Conservation (phyloP, 2,797 vertebrate species). For the Cryptoprocta ferox region DNA sequence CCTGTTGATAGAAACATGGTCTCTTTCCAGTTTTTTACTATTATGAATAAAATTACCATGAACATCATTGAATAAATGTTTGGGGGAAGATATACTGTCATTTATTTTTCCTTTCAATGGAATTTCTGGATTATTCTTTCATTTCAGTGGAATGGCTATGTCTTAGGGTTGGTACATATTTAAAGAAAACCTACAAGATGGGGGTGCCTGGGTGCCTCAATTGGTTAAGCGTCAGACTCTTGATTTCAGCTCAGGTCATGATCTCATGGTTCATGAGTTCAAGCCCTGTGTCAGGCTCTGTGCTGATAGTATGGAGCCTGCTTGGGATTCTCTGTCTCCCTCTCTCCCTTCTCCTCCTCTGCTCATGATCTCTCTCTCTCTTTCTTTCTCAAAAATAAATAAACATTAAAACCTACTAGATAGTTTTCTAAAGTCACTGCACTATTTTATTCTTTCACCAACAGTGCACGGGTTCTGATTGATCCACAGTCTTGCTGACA, state of each 20-base stretch:
- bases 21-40: not conserved
- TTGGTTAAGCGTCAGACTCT: too few relatives aligned
- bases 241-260: too few relatives aligned
- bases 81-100: not conserved
- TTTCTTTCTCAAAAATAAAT: too few relatives aligned
- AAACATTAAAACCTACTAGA: not conserved
- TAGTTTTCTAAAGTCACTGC: not conserved
- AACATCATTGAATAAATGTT: not conserved
- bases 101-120: not conserved
- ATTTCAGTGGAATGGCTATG: not conserved
- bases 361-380: too few relatives aligned
- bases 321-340: too few relatives aligned
- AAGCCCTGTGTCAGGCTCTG: too few relatives aligned
- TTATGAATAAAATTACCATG: not conserved
- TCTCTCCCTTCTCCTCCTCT: too few relatives aligned
- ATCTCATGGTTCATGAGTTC: too few relatives aligned
- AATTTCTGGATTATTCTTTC: not conserved
- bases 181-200: not conserved
- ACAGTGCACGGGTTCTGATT: not conserved
- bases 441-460: not conserved
- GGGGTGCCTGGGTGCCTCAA: too few relatives aligned
- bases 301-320: too few relatives aligned
- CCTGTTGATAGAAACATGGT: not conserved
- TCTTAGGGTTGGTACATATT: not conserved
- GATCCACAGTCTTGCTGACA: not conserved